Percentiles rank a stretch among this genome's conserved stretches.
Conservation (phyloP, 2,888 invertebrate genomes). For the Sipha maydis region DNA sequence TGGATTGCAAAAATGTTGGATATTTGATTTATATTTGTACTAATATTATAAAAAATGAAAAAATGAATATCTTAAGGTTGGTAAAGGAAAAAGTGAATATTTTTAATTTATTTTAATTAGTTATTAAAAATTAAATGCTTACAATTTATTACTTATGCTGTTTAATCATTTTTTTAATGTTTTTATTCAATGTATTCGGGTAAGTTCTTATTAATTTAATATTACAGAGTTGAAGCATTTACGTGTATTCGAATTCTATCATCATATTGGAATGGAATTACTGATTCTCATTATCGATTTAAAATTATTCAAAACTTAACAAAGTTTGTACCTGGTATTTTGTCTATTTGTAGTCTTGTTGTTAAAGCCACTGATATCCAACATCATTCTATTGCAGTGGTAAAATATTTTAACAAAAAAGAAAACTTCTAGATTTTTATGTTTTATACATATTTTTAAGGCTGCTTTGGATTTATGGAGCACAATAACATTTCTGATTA, state of each 20-base stretch:
- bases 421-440: not conserved
- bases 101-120: not conserved
- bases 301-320: constrained; percentile 73
- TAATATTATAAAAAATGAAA: constrained; percentile 76
- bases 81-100: not conserved
- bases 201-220: not conserved
- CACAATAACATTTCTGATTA: constrained; percentile 31
- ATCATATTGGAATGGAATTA: constrained; percentile 65
- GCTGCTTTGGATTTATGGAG: constrained; percentile 54
- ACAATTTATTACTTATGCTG: not conserved
- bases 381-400: constrained; percentile 74
- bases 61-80: constrained; percentile 74
- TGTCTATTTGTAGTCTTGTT: constrained; percentile 72
- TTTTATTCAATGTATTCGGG: not conserved
- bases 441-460: constrained; percentile 15
- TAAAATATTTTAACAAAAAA: constrained; percentile 66
- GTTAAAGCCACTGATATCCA: constrained; percentile 72
- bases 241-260: constrained; percentile 75
- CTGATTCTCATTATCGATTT: constrained; percentile 69
- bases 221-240: constrained; percentile 68
- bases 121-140: not conserved
- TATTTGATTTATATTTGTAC: constrained; percentile 76
- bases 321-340: constrained; percentile 75
- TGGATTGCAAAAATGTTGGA: constrained; percentile 73
- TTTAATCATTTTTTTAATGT: not conserved